Percentiles rank a stretch among this genome's conserved stretches.
Conservation (phyloP, 2,888 invertebrate genomes). For the Euclidia mi region DNA sequence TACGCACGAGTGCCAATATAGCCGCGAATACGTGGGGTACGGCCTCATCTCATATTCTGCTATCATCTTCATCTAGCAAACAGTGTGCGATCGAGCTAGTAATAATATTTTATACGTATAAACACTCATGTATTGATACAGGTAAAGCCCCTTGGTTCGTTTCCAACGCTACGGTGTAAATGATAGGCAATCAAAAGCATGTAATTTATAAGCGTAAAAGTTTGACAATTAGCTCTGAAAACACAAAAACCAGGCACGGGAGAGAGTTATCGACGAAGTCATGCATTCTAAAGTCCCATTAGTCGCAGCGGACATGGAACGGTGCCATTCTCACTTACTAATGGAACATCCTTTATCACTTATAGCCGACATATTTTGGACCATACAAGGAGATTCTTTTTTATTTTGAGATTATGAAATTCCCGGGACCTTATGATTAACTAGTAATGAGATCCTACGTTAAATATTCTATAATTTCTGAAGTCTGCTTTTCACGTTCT, state of each 20-base stretch:
- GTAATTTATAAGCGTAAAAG: conserved; percentile 76
- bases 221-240: conserved; percentile 78
- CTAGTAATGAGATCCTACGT: too few species aligned
- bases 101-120: not conserved
- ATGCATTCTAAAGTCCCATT: conserved; percentile 77
- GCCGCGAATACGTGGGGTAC: conserved; percentile 52
- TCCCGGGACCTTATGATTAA: too few species aligned
- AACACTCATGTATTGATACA: conserved; percentile 14
- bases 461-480: too few species aligned
- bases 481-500: too few species aligned
- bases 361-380: too few species aligned
- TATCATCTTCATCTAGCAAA: conserved; percentile 47
- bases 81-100: conserved; percentile 16
- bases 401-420: too few species aligned
- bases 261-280: conserved; percentile 75
- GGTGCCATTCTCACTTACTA: conserved; percentile 2
- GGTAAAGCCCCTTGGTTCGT: conserved; percentile 55
- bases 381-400: too few species aligned
- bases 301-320: conserved; percentile 58
- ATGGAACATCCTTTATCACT: not conserved
- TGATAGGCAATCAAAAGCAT: conserved; percentile 64
- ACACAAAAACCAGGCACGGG: conserved; percentile 75
- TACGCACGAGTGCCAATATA: conserved; percentile 61
- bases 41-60: conserved; percentile 52
- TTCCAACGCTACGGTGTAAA: conserved; percentile 18